Evolutionary conservation across 1,140 invertebrate species (phyloP), one percentile per base, ranked within the genome.

Genomic region (Macrobrachium rosenbergii): DNA sequence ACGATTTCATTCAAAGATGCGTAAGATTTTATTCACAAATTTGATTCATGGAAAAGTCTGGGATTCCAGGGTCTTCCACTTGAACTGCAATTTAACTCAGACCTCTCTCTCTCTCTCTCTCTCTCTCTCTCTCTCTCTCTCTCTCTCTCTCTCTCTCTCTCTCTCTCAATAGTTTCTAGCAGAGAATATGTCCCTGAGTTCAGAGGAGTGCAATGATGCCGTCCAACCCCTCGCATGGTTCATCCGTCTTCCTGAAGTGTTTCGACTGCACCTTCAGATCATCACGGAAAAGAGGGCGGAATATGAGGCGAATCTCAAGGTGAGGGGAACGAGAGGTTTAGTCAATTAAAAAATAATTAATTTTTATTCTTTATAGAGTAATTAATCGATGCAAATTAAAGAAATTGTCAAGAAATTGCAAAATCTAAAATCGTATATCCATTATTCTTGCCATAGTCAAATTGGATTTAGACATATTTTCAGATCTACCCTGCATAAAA

Each of bases 141-240:
- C 52, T 52, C 52, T 52, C 52, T 52, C 52, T 52, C 52, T 52
- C 52, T 52, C 52, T 52, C n/a, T 78, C 21, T 72, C 59, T 45
- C 23, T 17, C 19, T 63, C 92, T 83, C 94, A 97, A 21, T 91
- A 95, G 87, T 97, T 97, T 91, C 91, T 97, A 6, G 95, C 96
- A 7, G 96, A 98, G 92, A 96, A 96, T 91, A 95, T 95, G 0
- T 92, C 93, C 0, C 94, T 98, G 82, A 95, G 95, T 0, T 95
- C 96, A 0, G 92, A 96, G 12, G 96, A 98, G 92, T 95, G 98
- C 87, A 97, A 97, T 91, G 94, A 95, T 16, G 98, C 98, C 91
- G 96, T 96, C 86, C 95, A 95, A 83, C 95, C 96, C 0, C 97
- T 98, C 91, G 95, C 96, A 90, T 98, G 97, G 96, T 95, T 96